A percentile compares a stretch with the other conserved stretches of the same genome.
These are phyloP conservation scores for Lydus trimaculatus DNA, from an alignment of 2,888 invertebrate species.

Conservation along the genomic window DNA sequence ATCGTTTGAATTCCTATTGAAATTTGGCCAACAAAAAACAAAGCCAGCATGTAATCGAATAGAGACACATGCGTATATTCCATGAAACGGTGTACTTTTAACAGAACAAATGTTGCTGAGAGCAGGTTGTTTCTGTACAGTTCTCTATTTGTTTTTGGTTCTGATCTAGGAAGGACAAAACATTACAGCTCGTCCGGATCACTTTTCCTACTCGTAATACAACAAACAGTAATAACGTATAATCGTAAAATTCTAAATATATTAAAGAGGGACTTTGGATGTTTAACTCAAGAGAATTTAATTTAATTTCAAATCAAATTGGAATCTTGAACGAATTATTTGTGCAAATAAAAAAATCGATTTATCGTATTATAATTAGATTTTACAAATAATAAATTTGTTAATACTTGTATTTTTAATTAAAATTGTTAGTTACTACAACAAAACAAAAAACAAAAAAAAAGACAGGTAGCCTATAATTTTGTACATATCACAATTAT, in stretches of 20 bases:
- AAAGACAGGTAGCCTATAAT: not conserved
- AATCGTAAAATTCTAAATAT: slow-evolving; percentile 15
- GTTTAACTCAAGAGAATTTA: slow-evolving; percentile 30
- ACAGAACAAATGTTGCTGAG: no score
- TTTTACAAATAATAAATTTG: slow-evolving; percentile 15
- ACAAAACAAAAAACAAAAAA: no score
- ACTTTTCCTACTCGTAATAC: not conserved
- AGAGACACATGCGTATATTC: no score
- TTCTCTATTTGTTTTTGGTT: no score
- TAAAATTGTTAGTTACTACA: slow-evolving; percentile 7
- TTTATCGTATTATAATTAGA: not conserved
- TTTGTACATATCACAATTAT: slow-evolving; percentile 17
- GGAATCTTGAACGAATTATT: not conserved
- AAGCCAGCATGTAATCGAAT: no score
- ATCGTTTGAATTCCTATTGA: no score
- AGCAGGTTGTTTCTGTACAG: no score
- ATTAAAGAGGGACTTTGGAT: slow-evolving; percentile 15
- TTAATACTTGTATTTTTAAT: slow-evolving; percentile 13
- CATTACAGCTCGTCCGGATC: no score
- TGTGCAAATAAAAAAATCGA: slow-evolving; percentile 5
- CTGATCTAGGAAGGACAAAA: no score
- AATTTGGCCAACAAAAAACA: no score
- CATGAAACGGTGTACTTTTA: no score
- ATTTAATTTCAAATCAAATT: slow-evolving; percentile 20
- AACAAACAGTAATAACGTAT: no score